phyloP scores from a whole-genome alignment of 1,140 invertebrate genomes.

The Sinella curviseta region DNA sequence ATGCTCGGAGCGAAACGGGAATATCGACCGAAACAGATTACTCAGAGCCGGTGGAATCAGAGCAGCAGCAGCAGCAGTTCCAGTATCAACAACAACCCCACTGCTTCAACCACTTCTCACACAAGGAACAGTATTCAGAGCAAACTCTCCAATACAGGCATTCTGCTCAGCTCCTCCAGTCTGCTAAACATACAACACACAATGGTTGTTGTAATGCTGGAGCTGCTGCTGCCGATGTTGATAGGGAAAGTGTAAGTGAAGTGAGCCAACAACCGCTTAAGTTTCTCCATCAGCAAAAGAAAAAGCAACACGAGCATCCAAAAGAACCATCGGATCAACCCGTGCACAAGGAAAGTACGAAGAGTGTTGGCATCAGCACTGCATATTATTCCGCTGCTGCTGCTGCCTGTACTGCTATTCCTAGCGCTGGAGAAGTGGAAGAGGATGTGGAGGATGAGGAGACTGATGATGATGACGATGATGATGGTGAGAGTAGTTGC shows the following conservation, averaged over 20 bases:
- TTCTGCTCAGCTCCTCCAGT: background rate
- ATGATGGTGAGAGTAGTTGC: background rate
- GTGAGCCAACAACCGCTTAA: constrained; percentile 20
- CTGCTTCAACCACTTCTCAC: background rate
- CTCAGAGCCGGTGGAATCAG: constrained; percentile 32
- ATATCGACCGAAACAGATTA: constrained; percentile 46
- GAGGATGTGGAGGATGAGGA: background rate
- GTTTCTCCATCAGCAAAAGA: background rate
- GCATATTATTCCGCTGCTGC: background rate
- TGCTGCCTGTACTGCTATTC: background rate
- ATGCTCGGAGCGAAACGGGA: constrained; percentile 45
- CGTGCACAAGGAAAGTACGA: background rate
- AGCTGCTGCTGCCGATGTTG: background rate
- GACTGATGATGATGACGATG: background rate
- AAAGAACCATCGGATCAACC: constrained; percentile 1
- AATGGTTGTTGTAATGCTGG: background rate
- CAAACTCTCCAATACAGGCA: background rate
- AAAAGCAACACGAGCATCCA: constrained; percentile 2
- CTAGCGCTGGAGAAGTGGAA: background rate
- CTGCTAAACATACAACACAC: background rate
- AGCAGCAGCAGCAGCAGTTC: constrained; percentile 9
- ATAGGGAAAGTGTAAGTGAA: constrained; percentile 15
- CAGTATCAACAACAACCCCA: background rate
- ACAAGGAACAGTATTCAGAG: constrained; percentile 10
- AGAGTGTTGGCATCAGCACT: background rate